Evolutionary conservation across 2,888 invertebrate species (phyloP), one percentile per base, ranked within the genome.

Genomic region (Microdon myrmicae): DNA sequence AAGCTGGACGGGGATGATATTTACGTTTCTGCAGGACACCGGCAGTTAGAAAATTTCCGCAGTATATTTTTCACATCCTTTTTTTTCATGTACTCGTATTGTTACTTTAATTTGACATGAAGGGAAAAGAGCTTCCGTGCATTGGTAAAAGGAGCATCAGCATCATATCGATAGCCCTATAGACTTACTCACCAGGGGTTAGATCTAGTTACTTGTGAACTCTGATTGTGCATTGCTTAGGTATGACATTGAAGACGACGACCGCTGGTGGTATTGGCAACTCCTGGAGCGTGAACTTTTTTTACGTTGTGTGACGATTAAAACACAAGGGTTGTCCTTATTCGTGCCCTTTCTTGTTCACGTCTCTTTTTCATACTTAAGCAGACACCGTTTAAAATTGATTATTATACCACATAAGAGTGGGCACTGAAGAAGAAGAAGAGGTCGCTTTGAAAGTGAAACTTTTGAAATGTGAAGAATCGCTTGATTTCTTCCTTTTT

Each of bases 231-330:
- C 9, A 41, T 34, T 38, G 32, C 47, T n/a, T n/a, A n/a, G n/a
- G n/a, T n/a, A n/a, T n/a, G n/a, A n/a, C n/a, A n/a, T n/a, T n/a
- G n/a, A n/a, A n/a, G n/a, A n/a, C n/a, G n/a, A n/a, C n/a, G n/a
- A n/a, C 16, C 31, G 22, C 22, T 56, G 43, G 35, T 39, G 41
- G 34, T 29, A 22, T 19, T 44, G 43, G 44, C 23, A n/a, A n/a
- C 54, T 53, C 53, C 53, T 48, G 59, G 23, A 66, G 66, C 58
- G 53, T 59, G 38, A 44, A 48, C 44, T 66, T 64, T 47, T 58
- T 48, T 43, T 20, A 38, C 38, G n/a, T n/a, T n/a, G n/a, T 29
- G 10, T 44, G 38, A 14, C 48, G 44, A 54, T 54, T 59, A 66
- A 66, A 56, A 49, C 31, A 39, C 48, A 44, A 51, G 66, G 66